phyloP scores from a whole-genome alignment of 2,888 invertebrate species.

The Cremastobaeus sp. region DNA sequence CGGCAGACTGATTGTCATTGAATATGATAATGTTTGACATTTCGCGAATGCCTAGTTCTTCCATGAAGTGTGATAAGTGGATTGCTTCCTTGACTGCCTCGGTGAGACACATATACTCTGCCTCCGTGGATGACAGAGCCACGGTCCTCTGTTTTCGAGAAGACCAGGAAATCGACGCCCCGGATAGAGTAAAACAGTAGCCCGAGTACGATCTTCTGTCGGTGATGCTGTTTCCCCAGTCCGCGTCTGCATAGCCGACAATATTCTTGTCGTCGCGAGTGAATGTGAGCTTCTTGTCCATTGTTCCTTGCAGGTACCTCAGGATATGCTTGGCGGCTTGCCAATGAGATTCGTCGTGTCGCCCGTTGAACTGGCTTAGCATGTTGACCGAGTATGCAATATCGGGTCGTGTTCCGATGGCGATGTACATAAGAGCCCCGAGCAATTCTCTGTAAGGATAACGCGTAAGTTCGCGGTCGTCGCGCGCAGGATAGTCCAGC shows the following conservation, averaged over 20 bases:
- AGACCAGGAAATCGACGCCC: not conserved
- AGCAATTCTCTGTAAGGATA: not conserved
- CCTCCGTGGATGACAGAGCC: not conserved
- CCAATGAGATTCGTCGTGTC: not conserved
- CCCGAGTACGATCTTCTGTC: not conserved
- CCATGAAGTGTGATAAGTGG: not conserved
- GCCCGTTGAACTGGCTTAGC: not conserved
- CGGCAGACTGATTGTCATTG: too few species aligned
- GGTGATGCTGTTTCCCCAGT: not conserved
- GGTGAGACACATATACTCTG: too few species aligned
- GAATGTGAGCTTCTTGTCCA: not conserved
- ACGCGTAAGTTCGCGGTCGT: not conserved
- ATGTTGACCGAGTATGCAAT: not conserved
- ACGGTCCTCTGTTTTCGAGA: not conserved
- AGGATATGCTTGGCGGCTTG: not conserved
- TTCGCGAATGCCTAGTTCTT: not conserved
- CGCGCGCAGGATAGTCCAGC: not conserved
- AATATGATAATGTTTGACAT: not conserved
- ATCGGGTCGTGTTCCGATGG: not conserved
- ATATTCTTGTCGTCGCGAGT: not conserved
- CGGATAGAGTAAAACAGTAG: not conserved
- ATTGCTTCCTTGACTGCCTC: too few species aligned
- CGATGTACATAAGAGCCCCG: slow-evolving; percentile 9
- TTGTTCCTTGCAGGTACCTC: not conserved
- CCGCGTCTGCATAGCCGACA: slow-evolving; percentile 1